Evolutionary conservation across 2,888 invertebrate species (phyloP), one percentile per base, ranked within the genome.

Genomic region (Bellardia pandia): DNA sequence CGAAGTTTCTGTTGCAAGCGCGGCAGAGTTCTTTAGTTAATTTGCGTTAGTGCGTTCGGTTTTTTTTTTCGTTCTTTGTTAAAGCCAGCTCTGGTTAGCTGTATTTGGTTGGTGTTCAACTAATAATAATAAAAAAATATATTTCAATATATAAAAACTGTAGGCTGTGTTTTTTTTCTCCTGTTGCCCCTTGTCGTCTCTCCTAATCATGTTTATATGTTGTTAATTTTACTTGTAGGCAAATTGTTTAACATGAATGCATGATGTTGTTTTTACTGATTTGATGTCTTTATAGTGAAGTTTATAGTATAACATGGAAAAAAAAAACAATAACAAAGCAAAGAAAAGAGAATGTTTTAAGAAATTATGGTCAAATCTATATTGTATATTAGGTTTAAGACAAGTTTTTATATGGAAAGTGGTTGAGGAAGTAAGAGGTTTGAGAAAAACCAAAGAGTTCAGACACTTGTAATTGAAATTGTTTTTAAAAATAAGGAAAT

Each of bases 11-110:
- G 16, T 42, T 42, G 3, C 33, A 3, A 48, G 33, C 16, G 69
- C 51, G 53, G 89, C 89, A 90, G 91, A 90, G 56, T 90, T 90
- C 53, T 68, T 80, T 51, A 76, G 62, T 66, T 71, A 79, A 76
- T 72, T 86, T 83, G 64, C 64, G 33, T 66, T 86, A 51, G 62
- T 72, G 71, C 53, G 33, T 76, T 62, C 13, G n/a, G n/a, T 42
- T 6, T 40, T 62, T 60, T 16, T 45, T 53, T 62, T 60, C 23
- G 23, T 16, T 45, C 13, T 45, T 11, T 2, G 3, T 56, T 16
- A 16, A 13, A 58, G 11, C 5, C 6, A 51, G n/a, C 51, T 13
- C n/a, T 30, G 4, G 23, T 77, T 66, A 14, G 48, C 23, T 23
- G 23, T 23, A 23, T 23, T 23, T 23, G 23, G 23, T 23, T 33